Conservation (phyloP, 2,888 invertebrate species). For the Augochlorella aurata region DNA sequence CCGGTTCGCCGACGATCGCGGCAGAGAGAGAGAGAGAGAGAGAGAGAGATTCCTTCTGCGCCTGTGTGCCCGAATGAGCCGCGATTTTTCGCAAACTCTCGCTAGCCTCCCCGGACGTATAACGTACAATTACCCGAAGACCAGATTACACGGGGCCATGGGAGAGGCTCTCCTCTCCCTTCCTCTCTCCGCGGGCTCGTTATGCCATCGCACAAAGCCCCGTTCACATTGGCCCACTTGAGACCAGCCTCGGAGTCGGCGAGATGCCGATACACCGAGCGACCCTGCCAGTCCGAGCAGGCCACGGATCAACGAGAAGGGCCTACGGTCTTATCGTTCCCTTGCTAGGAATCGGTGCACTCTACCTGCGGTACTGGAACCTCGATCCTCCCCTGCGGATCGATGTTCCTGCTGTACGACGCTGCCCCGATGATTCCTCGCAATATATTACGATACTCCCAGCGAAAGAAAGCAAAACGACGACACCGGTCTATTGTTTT, state of each 20-base stretch:
- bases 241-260: conserved; percentile 37
- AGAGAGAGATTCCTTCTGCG: conserved; percentile 18
- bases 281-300: background rate
- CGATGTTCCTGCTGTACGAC: conserved; percentile 34
- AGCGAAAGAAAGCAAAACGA: background rate
- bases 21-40: conserved; percentile 21
- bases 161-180: conserved; percentile 66
- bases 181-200: conserved; percentile 57
- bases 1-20: conserved; percentile 43
- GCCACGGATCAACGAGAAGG: conserved; percentile 10
- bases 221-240: conserved; percentile 73
- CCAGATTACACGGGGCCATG: conserved; percentile 77
- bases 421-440: background rate
- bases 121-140: conserved; percentile 81
- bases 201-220: conserved; percentile 69
- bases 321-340: conserved; percentile 11
- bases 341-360: conserved; percentile 45
- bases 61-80: conserved; percentile 66
- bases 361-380: conserved; percentile 47
- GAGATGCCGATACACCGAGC: conserved; percentile 53
- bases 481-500: background rate
- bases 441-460: background rate
- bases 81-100: conserved; percentile 74
- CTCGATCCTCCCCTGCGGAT: conserved; percentile 35
- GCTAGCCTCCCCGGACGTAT: conserved; percentile 74